Percentiles rank a stretch among this genome's conserved stretches.
These are phyloP conservation scores for Onychostoma macrolepis DNA, from an alignment of 2,113 vertebrate genomes.

Conservation along the genomic window DNA sequence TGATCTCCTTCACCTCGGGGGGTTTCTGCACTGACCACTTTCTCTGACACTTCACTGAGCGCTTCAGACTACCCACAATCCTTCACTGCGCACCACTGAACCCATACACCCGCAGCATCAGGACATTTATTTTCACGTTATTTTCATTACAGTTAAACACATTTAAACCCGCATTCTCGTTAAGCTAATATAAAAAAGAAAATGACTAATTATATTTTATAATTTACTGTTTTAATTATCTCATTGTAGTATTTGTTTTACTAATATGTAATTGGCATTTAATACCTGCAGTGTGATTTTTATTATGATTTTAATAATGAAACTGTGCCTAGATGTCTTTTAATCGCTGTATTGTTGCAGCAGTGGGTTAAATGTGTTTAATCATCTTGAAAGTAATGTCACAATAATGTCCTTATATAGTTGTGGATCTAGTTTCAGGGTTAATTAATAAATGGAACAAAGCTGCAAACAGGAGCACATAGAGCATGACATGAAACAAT, in stretches of 20 bases:
- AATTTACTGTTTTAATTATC: background rate
- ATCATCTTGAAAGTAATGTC: background rate
- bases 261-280: background rate
- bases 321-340: background rate
- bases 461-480: no score
- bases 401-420: background rate
- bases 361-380: background rate
- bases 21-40: background rate
- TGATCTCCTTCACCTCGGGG: slow-evolving; percentile 49
- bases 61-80: slow-evolving; percentile 3
- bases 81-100: background rate
- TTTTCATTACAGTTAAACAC: background rate
- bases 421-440: no score
- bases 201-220: background rate
- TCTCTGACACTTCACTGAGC: background rate
- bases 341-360: background rate
- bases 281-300: background rate
- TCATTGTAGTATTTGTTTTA: background rate
- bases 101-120: background rate
- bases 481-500: no score
- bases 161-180: background rate
- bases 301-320: background rate
- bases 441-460: no score
- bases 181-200: background rate
- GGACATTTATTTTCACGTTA: background rate